Base-by-base conservation (phyloP, 2,797 vertebrate genomes). In the Ciconia nigra region DNA sequence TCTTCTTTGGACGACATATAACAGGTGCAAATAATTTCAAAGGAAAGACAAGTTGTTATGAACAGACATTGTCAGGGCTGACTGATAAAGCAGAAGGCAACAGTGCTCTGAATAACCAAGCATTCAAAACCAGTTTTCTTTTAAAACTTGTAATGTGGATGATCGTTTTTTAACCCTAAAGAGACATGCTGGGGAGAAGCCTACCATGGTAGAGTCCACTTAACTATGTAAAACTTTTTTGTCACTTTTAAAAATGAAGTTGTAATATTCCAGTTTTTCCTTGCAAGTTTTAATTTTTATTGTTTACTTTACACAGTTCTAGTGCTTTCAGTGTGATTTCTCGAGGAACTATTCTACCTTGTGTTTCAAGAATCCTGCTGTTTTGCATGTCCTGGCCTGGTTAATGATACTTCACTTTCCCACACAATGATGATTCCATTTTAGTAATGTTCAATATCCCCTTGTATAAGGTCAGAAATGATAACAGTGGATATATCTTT, bases 21-120 rank as follows among this genome's bases (percentile, higher is more conserved):
- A 86, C 91, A 95, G 79, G 83, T 95, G 89, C 72, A 90, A 31
- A 84, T 83, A 4, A 54, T 93, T 90, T 91, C 83, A 79, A 71
- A 90, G 72, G 77, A 69, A 65, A 90, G 35, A 22, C 57, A 80
- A 78, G 44, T 89, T 95, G 46, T 89, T 96, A 55, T 44, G 72
- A 95, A 20, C 69, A 92, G 76, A 58, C 47, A 41, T 79, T 80
- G 25, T 83, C 82, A 87, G 67, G 26, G 35, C 89, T 96, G 84
- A 67, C 61, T 83, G 74, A 73, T 69, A 66, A 79, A 94, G 63
- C 59, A 57, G 55, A 83, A 81, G 7, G 52, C 51, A 71, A 4
- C 47, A 54, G 69, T 58, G 39, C 71, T 91, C 24, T 95, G 74
- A 92, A 81, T 85, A 93, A 54, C 8, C 14, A 93, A 67, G 57